These are phyloP conservation scores for Virgularia gustaviana DNA, from an alignment of 92 coral and sea anemone genomes.

Conservation along the genomic window DNA sequence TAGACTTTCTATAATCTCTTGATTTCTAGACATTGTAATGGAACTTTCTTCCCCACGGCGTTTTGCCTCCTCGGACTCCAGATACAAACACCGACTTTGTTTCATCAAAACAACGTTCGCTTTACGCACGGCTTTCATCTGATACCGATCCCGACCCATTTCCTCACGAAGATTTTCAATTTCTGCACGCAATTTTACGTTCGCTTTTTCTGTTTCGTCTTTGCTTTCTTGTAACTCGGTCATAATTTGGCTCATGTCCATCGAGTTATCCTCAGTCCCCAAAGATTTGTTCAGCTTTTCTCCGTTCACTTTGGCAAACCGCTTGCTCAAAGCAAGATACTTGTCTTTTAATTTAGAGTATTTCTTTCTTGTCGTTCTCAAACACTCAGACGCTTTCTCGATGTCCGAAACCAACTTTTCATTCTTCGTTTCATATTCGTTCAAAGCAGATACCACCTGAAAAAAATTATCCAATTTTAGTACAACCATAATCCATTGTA, in stretches of 20 bases:
- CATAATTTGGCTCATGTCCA: conserved; percentile 63
- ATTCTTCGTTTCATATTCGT: conserved; percentile 22
- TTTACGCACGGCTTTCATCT: conserved; percentile 73
- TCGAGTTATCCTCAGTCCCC: conserved; percentile 71
- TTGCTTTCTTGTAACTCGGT: conserved; percentile 61
- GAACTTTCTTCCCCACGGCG: conserved; percentile 47
- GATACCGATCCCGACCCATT: conserved; percentile 54
- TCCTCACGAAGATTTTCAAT: conserved; percentile 65
- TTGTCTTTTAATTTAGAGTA: conserved; percentile 70
- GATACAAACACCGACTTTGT: conserved; percentile 89
- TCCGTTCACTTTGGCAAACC: conserved; percentile 40
- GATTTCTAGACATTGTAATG: conserved; percentile 33
- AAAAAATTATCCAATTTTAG: neutral
- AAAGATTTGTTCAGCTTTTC: conserved; percentile 73
- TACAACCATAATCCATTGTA: neutral
- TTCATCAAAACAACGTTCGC: conserved; percentile 83
- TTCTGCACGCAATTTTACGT: conserved; percentile 60
- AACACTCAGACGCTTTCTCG: conserved; percentile 9
- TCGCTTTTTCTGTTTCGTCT: conserved; percentile 62
- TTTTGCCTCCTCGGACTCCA: conserved; percentile 77
- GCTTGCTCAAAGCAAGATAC: conserved; percentile 43
- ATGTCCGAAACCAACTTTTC: conserved; percentile 10
- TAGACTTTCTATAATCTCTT: conserved; percentile 48
- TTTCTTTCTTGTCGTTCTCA: conserved; percentile 68
- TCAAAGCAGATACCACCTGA: conserved; percentile 19